Base-by-base conservation (phyloP, 2,888 invertebrate species). In the Ochropleura plecta region DNA sequence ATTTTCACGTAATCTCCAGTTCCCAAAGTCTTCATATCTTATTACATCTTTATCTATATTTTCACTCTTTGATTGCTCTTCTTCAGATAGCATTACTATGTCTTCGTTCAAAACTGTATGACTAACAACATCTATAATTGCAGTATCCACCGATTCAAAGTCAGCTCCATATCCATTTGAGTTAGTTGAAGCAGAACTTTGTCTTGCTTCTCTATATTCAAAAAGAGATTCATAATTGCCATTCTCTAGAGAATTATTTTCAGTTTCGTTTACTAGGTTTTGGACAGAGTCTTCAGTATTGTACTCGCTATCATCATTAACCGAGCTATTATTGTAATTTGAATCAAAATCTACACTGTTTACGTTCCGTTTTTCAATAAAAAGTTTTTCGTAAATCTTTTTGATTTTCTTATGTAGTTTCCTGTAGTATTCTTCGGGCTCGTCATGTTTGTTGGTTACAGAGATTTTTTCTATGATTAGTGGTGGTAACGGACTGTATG, bases 401-500 rank as follows among this genome's bases (percentile, higher is more conserved):
- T 67, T 83, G 18, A 92, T 88, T 68, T 86, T 88, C 7, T 44
- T 73, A 8, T 85, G 81, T 0, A 93, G 78, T 3, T 76, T 66
- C 9, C n/a, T 10, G 60, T 93, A 93, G 69, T 76, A 90, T 55
- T 89, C 88, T 10, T 87, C 85, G 0, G 91, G 83, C 1, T 92
- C 86, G 44, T 91, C 91, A 49, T 91, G 90, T 9, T 76, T 85
- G 59, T 91, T 85, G 0, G 16, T 51, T 49, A 16, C 1, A 5
- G 89, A 88, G 7, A 78, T 74, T 44, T 51, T 73, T 48, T 93
- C 93, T 2, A 93, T 88, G 12, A 91, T 88, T 0, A 93, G 81
- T 0, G 90, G 89, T 0, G 92, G 92, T 0, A 92, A 75, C 7
- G 91, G 88, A n/a, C 86, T 88, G 57, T 76, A 55, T 4, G 84